phyloP scores from a whole-genome alignment of 2,113 vertebrate genomes.

The Coturnix japonica region DNA sequence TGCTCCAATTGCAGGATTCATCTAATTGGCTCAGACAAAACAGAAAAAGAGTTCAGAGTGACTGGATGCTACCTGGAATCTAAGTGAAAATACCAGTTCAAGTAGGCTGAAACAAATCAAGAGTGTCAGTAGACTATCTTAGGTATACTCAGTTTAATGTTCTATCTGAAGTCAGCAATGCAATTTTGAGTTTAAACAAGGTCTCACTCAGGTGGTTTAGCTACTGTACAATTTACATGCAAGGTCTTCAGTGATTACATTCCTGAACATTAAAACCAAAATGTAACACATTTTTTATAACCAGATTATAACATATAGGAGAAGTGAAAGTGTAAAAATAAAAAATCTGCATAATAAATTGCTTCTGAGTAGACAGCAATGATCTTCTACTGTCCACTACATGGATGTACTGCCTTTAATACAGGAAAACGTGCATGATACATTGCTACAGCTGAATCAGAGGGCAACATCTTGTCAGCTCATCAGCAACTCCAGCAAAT shows the following conservation, averaged over 20 bases:
- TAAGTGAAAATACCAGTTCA: background rate
- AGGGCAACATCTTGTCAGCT: background rate
- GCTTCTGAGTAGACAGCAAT: accelerated
- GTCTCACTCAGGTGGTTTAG: background rate
- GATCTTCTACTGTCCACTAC: background rate
- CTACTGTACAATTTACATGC: background rate
- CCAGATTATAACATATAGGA: background rate
- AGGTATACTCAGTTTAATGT: background rate
- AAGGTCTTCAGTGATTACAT: background rate
- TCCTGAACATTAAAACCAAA: background rate
- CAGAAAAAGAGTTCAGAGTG: background rate
- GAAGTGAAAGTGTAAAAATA: background rate
- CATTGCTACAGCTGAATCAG: background rate
- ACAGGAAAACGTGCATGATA: background rate
- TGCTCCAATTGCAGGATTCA: background rate
- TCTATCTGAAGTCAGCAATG: background rate
- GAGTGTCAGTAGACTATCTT: background rate
- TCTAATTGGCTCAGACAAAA: background rate
- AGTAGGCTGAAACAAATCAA: background rate
- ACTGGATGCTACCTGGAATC: background rate
- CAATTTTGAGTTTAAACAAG: background rate
- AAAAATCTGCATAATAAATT: background rate
- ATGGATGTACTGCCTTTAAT: background rate
- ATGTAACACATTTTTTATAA: background rate
- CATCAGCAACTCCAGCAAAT: background rate